Evolutionary conservation across 2,113 vertebrate genomes (phyloP).

Genomic region (Rhinichthys klamathensis): DNA sequence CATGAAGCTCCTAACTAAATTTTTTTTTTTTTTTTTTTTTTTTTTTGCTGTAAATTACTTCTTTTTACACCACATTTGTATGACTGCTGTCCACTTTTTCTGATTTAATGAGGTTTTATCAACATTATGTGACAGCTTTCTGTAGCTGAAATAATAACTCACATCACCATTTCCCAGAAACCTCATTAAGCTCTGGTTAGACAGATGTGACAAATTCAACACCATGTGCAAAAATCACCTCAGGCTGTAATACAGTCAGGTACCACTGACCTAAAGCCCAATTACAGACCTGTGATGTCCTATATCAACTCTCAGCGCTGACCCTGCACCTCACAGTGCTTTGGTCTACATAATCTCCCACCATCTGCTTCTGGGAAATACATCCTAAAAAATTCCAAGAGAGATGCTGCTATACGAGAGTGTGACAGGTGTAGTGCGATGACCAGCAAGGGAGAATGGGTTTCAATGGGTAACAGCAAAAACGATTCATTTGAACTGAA

Average conservation of each 20-base stretch:
- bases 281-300: slow-evolving; percentile 33
- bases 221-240: slow-evolving; percentile 32
- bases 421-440: slow-evolving; percentile 44
- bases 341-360: slow-evolving; percentile 71
- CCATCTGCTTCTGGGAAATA: slow-evolving; percentile 69
- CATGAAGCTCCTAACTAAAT: neutral
- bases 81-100: slow-evolving; percentile 6
- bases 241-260: slow-evolving; percentile 24
- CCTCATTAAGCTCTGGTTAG: slow-evolving; percentile 49
- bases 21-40: neutral
- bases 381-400: slow-evolving; percentile 40
- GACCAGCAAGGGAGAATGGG: neutral
- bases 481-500: neutral
- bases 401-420: slow-evolving; percentile 28
- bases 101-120: slow-evolving; percentile 14
- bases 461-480: slow-evolving; percentile 21
- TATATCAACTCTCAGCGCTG: slow-evolving; percentile 45
- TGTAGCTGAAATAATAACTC: slow-evolving; percentile 36
- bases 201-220: slow-evolving; percentile 46
- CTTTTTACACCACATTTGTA: neutral
- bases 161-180: slow-evolving; percentile 38
- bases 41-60: neutral
- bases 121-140: slow-evolving; percentile 28
- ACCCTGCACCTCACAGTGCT: slow-evolving; percentile 37
- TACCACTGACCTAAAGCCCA: slow-evolving; percentile 34